Conservation (phyloP, 2,113 vertebrate genomes). For the Chloropsis cyanopogon region DNA sequence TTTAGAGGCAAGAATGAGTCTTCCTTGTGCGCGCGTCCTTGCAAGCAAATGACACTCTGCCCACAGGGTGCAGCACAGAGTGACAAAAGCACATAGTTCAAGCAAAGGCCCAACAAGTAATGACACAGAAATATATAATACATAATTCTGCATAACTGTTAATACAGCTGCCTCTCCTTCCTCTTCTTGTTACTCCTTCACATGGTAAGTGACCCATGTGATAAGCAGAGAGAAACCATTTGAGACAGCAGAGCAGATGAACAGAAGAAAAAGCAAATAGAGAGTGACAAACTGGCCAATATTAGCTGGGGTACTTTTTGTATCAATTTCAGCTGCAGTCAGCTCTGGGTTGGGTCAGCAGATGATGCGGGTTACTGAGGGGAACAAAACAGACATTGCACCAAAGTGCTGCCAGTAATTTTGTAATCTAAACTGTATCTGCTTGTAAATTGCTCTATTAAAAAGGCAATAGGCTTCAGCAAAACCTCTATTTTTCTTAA, state of each 20-base stretch:
- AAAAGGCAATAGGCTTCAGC: background rate
- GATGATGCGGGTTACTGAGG: background rate
- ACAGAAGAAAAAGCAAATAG: background rate
- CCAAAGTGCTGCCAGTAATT: background rate
- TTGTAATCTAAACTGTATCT: background rate
- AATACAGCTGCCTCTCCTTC: background rate
- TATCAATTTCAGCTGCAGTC: background rate
- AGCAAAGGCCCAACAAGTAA: background rate
- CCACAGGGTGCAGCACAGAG: background rate
- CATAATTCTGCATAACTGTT: background rate
- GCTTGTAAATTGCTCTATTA: background rate
- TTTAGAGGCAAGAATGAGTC: background rate
- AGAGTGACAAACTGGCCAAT: background rate
- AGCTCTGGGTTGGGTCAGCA: background rate
- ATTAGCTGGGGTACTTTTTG: background rate
- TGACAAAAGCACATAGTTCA: background rate
- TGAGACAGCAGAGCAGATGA: background rate
- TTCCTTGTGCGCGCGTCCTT: accelerated
- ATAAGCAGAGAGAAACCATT: background rate
- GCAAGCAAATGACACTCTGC: background rate
- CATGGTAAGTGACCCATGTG: background rate
- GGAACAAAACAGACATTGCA: background rate
- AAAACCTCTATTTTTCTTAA: background rate
- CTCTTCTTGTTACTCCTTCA: background rate
- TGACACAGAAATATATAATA: background rate